Conservation (phyloP, 2,113 vertebrate genomes). For the Corvus hawaiiensis region DNA sequence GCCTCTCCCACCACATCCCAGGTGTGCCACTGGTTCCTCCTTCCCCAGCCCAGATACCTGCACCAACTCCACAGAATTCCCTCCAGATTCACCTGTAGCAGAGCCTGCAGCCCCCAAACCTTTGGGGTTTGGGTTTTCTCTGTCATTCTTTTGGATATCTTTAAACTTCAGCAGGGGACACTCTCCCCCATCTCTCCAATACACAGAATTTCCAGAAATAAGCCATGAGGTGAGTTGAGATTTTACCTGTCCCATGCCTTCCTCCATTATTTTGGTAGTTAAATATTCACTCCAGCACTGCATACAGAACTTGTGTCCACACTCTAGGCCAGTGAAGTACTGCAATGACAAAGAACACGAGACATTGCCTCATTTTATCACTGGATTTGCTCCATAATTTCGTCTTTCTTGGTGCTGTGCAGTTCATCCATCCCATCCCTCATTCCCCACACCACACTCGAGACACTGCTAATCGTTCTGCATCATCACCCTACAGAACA, state of each 20-base stretch:
- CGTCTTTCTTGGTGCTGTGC: neutral
- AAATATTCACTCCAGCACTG: slow-evolving; percentile 99
- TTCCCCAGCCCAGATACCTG: neutral
- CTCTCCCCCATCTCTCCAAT: neutral
- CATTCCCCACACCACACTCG: neutral
- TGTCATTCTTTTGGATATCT: neutral
- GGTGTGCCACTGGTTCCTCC: neutral
- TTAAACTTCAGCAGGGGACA: neutral
- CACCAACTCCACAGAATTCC: neutral
- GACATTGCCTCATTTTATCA: neutral
- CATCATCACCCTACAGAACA: neutral
- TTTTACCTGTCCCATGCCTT: slow-evolving; percentile 99
- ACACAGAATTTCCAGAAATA: neutral
- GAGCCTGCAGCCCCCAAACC: neutral
- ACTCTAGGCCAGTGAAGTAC: slow-evolving; percentile 99
- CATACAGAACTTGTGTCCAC: slow-evolving; percentile 99
- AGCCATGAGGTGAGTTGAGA: neutral
- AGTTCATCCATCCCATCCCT: neutral
- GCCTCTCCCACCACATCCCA: neutral
- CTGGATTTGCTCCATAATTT: neutral
- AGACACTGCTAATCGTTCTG: neutral
- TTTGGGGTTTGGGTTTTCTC: neutral
- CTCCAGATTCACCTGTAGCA: neutral
- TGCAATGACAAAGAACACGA: slow-evolving; percentile 64
- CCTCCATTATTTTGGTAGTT: slow-evolving; percentile 99